Percentiles rank a stretch among this genome's conserved stretches.
Conservation (phyloP, 2,888 invertebrate genomes). For the Zhuqinia jingwanae region DNA sequence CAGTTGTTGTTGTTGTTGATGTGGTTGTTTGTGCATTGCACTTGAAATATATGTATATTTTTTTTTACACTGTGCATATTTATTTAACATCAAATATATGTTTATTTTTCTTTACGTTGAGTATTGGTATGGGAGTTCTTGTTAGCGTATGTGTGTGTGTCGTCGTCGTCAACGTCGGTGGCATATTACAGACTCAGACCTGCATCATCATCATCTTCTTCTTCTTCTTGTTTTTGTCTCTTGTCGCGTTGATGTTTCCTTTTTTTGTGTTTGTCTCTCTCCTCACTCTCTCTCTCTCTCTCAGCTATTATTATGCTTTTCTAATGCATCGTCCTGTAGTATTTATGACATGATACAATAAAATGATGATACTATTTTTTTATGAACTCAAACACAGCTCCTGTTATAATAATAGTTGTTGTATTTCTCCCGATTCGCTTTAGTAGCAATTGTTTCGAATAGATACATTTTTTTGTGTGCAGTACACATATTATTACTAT, state of each 20-base stretch:
- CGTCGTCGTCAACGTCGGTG: conserved; percentile 14
- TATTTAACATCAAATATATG: conserved; percentile 43
- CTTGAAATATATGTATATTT: conserved; percentile 47
- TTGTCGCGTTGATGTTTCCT: conserved; percentile 25
- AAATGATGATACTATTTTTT: conserved; percentile 42
- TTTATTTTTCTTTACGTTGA: conserved; percentile 16
- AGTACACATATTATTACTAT: conserved; percentile 35
- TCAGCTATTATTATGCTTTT: conserved; percentile 42
- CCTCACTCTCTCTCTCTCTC: conserved; percentile 36
- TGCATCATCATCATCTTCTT: too few relatives aligned
- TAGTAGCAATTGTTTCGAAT: conserved; percentile 61
- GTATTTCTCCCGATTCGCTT: conserved; percentile 11
- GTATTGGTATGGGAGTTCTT: conserved; percentile 16
- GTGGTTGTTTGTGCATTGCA: conserved; percentile 1
- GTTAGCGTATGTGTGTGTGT: conserved; percentile 14
- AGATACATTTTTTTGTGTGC: too few relatives aligned
- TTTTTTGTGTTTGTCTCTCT: conserved; percentile 46
- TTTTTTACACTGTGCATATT: conserved; percentile 42
- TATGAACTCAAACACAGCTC: conserved; percentile 33
- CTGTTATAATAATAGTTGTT: too few relatives aligned
- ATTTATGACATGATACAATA: conserved; percentile 55
- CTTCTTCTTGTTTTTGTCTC: conserved; percentile 26
- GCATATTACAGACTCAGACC: neutral
- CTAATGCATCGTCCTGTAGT: conserved; percentile 45
- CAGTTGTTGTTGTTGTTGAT: neutral